These are phyloP conservation scores for Calliopum simillimum DNA, from an alignment of 2,888 invertebrate species.

Conservation along the genomic window DNA sequence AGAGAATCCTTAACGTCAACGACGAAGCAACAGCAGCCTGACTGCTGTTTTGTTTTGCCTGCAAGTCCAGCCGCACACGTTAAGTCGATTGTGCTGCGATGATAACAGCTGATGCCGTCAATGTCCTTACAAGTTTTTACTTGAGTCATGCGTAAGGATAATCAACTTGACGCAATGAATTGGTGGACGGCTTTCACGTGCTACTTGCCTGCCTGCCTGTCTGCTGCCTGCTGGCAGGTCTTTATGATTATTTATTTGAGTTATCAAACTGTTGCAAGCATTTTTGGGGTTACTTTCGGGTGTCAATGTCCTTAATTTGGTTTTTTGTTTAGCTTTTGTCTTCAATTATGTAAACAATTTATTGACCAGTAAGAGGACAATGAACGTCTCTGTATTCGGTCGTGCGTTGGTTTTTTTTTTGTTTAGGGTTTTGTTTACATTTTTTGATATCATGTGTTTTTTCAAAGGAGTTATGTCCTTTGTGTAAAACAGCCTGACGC, in stretches of 20 bases:
- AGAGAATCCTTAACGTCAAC: not conserved
- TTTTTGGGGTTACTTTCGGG: slow-evolving; percentile 48
- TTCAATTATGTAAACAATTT: slow-evolving; percentile 57
- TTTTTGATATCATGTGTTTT: slow-evolving; percentile 9
- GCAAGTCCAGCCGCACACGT: not conserved
- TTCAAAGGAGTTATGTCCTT: not conserved
- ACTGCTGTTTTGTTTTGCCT: not conserved
- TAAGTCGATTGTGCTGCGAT: not conserved
- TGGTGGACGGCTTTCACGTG: not conserved
- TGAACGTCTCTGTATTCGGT: slow-evolving; percentile 53
- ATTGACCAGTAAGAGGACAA: slow-evolving; percentile 59
- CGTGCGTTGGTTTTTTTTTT: slow-evolving; percentile 28
- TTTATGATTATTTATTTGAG: slow-evolving; percentile 46
- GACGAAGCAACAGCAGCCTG: slow-evolving; percentile 4
- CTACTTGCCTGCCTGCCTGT: slow-evolving; percentile 23
- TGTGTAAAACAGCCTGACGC: not conserved
- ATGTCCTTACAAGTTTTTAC: slow-evolving; percentile 7
- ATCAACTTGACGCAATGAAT: slow-evolving; percentile 44
- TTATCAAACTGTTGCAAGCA: slow-evolving; percentile 23
- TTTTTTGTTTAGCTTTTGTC: slow-evolving; percentile 46
- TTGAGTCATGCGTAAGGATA: slow-evolving; percentile 21
- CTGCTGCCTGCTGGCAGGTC: slow-evolving; percentile 35
- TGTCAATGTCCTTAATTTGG: slow-evolving; percentile 58
- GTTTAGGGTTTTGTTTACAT: slow-evolving; percentile 28
- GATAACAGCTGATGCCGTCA: slow-evolving; percentile 20